Evolutionary conservation across 2,113 vertebrate species (phyloP).

Genomic region (Rissa tridactyla): DNA sequence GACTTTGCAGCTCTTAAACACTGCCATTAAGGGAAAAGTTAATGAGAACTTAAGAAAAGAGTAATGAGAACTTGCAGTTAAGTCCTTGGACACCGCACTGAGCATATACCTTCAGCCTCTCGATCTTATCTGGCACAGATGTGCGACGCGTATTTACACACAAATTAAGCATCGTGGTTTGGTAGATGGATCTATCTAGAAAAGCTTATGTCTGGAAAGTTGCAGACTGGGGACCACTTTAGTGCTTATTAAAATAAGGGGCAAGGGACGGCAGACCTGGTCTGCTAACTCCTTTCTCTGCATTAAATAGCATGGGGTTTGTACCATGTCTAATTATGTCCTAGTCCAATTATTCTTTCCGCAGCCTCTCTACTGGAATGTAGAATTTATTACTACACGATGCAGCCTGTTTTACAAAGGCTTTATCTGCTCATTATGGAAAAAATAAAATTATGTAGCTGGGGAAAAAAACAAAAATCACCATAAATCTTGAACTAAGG

Average conservation of each 20-base stretch:
- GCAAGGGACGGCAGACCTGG: neutral
- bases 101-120: neutral
- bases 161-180: neutral
- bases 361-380: neutral
- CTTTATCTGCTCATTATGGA: constrained; percentile 9
- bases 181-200: neutral
- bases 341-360: constrained; percentile 1
- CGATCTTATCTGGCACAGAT: neutral
- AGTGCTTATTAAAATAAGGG: neutral
- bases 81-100: neutral
- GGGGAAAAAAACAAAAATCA: neutral
- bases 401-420: neutral
- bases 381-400: neutral
- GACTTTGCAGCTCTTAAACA: neutral
- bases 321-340: neutral
- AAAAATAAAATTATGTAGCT: neutral
- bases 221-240: neutral
- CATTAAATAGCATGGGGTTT: neutral
- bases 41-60: neutral
- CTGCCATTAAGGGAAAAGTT: neutral
- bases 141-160: neutral
- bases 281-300: neutral
- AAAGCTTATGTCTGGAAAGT: neutral
- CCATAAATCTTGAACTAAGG: constrained; percentile 26
- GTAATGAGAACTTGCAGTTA: neutral